Evolutionary conservation across 2,797 vertebrate genomes (phyloP).

Genomic region (Myotis findleyi): DNA sequence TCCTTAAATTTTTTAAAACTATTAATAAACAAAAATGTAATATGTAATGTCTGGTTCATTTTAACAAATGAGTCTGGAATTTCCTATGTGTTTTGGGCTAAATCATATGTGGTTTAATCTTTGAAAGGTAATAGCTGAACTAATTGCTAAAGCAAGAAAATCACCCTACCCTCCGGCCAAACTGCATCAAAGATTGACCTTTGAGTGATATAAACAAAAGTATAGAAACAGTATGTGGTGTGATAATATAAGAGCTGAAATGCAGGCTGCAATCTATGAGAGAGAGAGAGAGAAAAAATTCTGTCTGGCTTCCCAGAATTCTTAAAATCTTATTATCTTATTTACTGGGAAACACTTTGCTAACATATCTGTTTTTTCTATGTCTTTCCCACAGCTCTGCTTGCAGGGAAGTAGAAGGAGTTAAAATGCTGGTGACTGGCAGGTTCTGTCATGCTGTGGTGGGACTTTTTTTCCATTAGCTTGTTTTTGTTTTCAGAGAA

Average conservation of each 20-base stretch:
- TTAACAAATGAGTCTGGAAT: background rate
- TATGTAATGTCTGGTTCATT: background rate
- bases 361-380: background rate
- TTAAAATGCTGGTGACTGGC: background rate
- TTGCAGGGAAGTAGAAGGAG: background rate
- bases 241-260: background rate
- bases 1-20: background rate
- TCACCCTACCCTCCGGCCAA: background rate
- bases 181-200: background rate
- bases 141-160: background rate
- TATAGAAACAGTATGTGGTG: background rate
- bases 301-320: background rate
- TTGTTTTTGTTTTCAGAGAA: slow-evolving; percentile 38
- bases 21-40: background rate
- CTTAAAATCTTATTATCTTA: background rate
- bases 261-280: background rate
- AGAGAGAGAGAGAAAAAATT: background rate
- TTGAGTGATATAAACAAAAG: background rate
- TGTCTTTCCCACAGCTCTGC: background rate
- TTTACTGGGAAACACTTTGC: background rate
- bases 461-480: background rate
- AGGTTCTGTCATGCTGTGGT: background rate
- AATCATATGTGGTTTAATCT: background rate
- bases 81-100: background rate
- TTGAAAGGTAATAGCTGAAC: background rate